Base-by-base conservation (phyloP, 2,113 vertebrate species). In the Nycticryphes semicollaris region DNA sequence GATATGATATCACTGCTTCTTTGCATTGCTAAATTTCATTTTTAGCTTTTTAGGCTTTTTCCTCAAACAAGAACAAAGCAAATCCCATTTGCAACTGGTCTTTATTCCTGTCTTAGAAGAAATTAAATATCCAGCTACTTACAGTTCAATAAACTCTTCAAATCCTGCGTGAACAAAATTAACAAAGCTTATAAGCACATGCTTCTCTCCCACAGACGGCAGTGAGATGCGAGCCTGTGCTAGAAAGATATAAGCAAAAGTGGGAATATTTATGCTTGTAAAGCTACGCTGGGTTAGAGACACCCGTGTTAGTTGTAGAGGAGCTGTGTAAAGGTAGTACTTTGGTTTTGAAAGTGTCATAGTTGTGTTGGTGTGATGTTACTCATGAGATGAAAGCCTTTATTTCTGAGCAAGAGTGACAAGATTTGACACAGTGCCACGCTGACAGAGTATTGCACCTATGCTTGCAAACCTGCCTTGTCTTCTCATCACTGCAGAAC, bases 111-210 rank as follows among this genome's bases (percentile, higher is more conserved):
- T n/a, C 47, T 94, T 69, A 67, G 75, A 73, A 63, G n/a, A 79
- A 88, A 88, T 94, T 88, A 81, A 93, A 84, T 72, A 84, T 19
- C 20, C 72, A 93, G 63, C 63, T 84, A 54, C 68, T 90, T 84
- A 39, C 20, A 80, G 41, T 88, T 83, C 37, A 93, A 28, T 64
- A 75, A 91, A 78, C 3, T 74, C 37, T 31, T 91, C 79, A 83
- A 80, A 74, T 93, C 63, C 60, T 74, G 24, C 1, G 0, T 87
- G 69, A 87, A 53, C 43, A 45, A 88, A 84, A 75, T 41, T 43
- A 91, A 53, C 66, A 77, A 88, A 94, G 27, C 75, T 77, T 35
- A 24, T 84, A 86, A 92, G 59, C 47, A 33, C 21, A 9, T 7
- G 6, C 27, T 48, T 89, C 25, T 93, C 35, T 66, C 63, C 28